Conservation (phyloP, 1,140 invertebrate species). For the Bombus difficillimus region DNA sequence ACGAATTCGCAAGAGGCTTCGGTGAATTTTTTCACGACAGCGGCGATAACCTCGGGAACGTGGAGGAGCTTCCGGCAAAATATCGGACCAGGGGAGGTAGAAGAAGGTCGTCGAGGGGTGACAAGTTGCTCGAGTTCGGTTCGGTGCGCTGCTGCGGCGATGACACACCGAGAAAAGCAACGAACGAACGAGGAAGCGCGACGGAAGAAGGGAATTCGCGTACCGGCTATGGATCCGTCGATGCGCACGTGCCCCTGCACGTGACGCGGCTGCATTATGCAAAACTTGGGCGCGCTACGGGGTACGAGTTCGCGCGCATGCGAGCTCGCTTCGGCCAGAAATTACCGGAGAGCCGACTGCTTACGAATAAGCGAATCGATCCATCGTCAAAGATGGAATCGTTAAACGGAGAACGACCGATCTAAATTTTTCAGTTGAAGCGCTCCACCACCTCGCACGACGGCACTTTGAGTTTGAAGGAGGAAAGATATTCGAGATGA, state of each 20-base stretch:
- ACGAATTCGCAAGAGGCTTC: not conserved
- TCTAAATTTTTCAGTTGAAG: conserved; percentile 49
- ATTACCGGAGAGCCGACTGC: not conserved
- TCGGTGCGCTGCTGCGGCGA: not conserved
- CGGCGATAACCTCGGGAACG: not conserved
- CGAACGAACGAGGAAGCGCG: too few relatives aligned
- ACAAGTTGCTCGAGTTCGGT: not conserved
- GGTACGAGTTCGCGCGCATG: not conserved
- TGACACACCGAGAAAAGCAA: too few relatives aligned
- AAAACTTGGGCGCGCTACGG: too few relatives aligned
- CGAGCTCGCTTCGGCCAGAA: not conserved
- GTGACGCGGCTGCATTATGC: not conserved
- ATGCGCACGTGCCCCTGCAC: conserved; percentile 7
- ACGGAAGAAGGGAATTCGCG: not conserved
- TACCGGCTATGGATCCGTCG: not conserved
- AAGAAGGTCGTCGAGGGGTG: not conserved
- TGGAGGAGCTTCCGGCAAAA: not conserved
- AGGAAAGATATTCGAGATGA: too few relatives aligned
- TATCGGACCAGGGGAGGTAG: not conserved
- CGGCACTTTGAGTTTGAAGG: too few relatives aligned
- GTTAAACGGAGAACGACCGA: conserved; percentile 13
- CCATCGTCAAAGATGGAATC: conserved; percentile 14
- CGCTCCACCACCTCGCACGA: too few relatives aligned
- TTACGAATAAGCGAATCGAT: conserved; percentile 21
- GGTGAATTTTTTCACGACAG: not conserved